Conservation (phyloP, 2,888 invertebrate genomes). For the Hirtodrosophila histrioides region DNA sequence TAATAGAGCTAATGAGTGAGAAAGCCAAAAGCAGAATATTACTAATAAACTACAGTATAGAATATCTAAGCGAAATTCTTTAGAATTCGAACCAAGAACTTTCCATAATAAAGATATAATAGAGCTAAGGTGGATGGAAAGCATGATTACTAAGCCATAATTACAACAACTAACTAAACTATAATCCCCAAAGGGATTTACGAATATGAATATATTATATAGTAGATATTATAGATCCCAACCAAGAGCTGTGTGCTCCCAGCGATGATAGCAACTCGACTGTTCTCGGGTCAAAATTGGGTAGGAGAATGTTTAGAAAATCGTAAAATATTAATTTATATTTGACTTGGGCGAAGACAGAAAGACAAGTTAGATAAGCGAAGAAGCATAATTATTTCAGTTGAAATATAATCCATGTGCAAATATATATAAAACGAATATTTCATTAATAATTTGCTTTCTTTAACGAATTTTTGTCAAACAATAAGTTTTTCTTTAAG, state of each 20-base stretch:
- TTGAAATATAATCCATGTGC: constrained; percentile 50
- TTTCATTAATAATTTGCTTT: constrained; percentile 64
- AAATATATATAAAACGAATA: constrained; percentile 61
- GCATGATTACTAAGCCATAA: too few relatives aligned
- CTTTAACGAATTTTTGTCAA: constrained; percentile 52
- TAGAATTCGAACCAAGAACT: too few relatives aligned
- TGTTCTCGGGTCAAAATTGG: constrained; percentile 36
- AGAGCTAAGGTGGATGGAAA: too few relatives aligned
- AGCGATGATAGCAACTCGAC: constrained; percentile 61
- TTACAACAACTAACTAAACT: too few relatives aligned
- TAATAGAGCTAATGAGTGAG: too few relatives aligned
- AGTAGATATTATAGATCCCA: constrained; percentile 36
- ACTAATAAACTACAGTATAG: too few relatives aligned
- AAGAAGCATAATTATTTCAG: constrained; percentile 43
- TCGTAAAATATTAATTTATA: constrained; percentile 40
- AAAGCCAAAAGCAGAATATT: too few relatives aligned
- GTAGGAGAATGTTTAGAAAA: constrained; percentile 53
- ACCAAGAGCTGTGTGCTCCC: constrained; percentile 5
- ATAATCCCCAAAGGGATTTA: too few relatives aligned
- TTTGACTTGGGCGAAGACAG: constrained; percentile 34
- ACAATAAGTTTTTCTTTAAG: constrained; percentile 45
- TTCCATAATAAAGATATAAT: too few relatives aligned
- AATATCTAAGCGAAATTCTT: too few relatives aligned
- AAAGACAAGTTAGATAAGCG: constrained; percentile 52
- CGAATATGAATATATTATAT: constrained; percentile 58